Base-by-base conservation (phyloP, 1,140 invertebrate genomes). In the Penaeus vannamei region DNA sequence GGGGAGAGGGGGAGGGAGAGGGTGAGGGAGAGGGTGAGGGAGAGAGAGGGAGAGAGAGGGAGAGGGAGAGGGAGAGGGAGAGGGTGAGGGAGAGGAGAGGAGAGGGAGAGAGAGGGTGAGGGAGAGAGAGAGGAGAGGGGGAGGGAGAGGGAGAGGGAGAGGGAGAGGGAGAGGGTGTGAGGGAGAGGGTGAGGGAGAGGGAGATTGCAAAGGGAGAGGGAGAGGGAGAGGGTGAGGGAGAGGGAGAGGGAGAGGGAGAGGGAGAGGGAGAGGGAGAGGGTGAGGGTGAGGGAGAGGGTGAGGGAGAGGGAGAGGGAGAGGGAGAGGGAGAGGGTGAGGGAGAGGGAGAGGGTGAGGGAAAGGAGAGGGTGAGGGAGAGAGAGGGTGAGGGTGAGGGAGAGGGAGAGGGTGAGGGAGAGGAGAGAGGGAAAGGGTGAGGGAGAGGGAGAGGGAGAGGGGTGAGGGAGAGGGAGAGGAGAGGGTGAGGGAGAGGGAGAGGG, bases 11-110 rank as follows among this genome's bases (percentile, higher is more conserved):
- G 0, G 42, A 85, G 84, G n/a, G 10, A 72, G 84, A 59, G 66
- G 59, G 42, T 26, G 62, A 86, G 46, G 2, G 2, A 26, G 46
- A 60, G 84, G 10, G 20, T 19, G 42, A 85, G 66, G 53, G 22
- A 72, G 66, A 85, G 66, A 72, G 42, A 53, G 62, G 77, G 42
- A 26, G 22, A n/a, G 17, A 60, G 84, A 60, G n/a, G 29, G 84
- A 86, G 84, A 53, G 59, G 7, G 81, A 83, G 17, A 85, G 84
- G n/a, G 66, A 62, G 60, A 80, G n/a, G 8, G 46, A 83, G n/a
- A 61, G 26, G 20, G 59, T n/a, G 59, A 83, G 59, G 23, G 81
- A 53, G 59, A 29, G 26, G 29, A 26, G 5, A 22, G 29, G 81
- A 83, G 59, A 83, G 42, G 29, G 59, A 32, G 59, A 83, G 81